Evolutionary conservation across 1,140 invertebrate species (phyloP).

Genomic region (Cheumatopsyche charites): DNA sequence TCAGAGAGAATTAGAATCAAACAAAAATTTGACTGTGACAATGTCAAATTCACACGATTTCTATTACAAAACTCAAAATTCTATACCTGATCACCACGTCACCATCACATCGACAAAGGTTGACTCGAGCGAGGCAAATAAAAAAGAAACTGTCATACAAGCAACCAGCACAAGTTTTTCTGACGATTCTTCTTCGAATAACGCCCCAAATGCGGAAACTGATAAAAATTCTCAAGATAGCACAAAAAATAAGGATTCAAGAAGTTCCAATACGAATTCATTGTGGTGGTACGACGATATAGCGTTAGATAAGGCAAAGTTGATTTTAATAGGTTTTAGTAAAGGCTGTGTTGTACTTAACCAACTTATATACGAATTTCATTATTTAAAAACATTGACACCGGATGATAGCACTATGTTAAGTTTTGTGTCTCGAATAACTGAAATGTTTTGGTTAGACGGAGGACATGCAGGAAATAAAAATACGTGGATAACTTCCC

Average conservation of each 20-base stretch:
- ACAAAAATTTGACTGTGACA: slow-evolving; percentile 46
- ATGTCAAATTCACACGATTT: slow-evolving; percentile 35
- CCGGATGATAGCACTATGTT: slow-evolving; percentile 66
- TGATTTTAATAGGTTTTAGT: slow-evolving; percentile 79
- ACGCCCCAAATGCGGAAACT: not conserved
- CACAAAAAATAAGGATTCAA: slow-evolving; percentile 36
- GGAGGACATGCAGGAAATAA: slow-evolving; percentile 83
- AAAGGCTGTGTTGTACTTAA: slow-evolving; percentile 92
- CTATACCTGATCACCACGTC: slow-evolving; percentile 36
- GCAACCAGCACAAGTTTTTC: slow-evolving; percentile 7
- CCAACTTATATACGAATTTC: slow-evolving; percentile 85
- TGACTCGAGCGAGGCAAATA: slow-evolving; percentile 20
- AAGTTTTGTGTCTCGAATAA: slow-evolving; percentile 66
- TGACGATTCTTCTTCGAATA: not conserved
- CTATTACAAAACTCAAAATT: slow-evolving; percentile 25
- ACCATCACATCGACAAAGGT: slow-evolving; percentile 41
- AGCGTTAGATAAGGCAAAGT: slow-evolving; percentile 56
- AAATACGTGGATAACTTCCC: slow-evolving; percentile 84
- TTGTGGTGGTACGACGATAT: slow-evolving; percentile 58
- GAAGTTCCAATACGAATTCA: slow-evolving; percentile 31
- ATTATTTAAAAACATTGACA: slow-evolving; percentile 70
- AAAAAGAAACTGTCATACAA: slow-evolving; percentile 14
- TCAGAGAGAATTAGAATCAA: slow-evolving; percentile 43
- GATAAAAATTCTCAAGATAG: not conserved
- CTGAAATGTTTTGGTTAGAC: slow-evolving; percentile 85